Percentiles rank a stretch among this genome's conserved stretches.
These are phyloP conservation scores for Dryococelus australis DNA, from an alignment of 2,888 invertebrate species.

Conservation along the genomic window DNA sequence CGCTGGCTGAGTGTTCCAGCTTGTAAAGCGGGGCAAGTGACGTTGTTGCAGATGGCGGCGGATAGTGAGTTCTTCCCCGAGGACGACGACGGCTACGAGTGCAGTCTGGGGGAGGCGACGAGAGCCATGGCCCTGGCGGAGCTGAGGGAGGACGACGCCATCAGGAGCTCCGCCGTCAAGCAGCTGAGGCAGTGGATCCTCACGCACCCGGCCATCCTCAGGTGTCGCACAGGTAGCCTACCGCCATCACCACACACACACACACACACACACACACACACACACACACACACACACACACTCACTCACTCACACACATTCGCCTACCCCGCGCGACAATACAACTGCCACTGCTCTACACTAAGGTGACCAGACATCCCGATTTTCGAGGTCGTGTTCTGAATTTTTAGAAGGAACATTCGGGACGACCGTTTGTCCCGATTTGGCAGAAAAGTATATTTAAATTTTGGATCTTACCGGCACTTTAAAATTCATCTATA, in stretches of 20 bases:
- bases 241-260: not conserved
- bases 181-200: slow-evolving; percentile 84
- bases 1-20: too few species aligned
- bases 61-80: slow-evolving; percentile 31
- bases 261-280: too few species aligned
- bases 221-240: slow-evolving; percentile 76
- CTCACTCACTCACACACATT: not conserved
- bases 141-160: slow-evolving; percentile 79
- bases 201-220: slow-evolving; percentile 82
- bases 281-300: not conserved
- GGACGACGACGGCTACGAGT: slow-evolving; percentile 32
- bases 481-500: too few species aligned
- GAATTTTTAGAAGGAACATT: too few species aligned
- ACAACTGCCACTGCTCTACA: too few species aligned
- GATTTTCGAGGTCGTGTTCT: too few species aligned
- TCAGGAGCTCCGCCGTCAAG: slow-evolving; percentile 74
- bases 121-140: slow-evolving; percentile 73
- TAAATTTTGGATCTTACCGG: too few species aligned
- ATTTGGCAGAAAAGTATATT: too few species aligned
- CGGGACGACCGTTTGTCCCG: too few species aligned
- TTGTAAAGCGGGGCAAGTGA: too few species aligned
- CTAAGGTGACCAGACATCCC: too few species aligned
- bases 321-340: too few species aligned
- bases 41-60: slow-evolving; percentile 25
- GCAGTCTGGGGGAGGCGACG: slow-evolving; percentile 54